phyloP scores from a whole-genome alignment of 1,140 invertebrate genomes.

The Anoplolepis gracilipes region DNA sequence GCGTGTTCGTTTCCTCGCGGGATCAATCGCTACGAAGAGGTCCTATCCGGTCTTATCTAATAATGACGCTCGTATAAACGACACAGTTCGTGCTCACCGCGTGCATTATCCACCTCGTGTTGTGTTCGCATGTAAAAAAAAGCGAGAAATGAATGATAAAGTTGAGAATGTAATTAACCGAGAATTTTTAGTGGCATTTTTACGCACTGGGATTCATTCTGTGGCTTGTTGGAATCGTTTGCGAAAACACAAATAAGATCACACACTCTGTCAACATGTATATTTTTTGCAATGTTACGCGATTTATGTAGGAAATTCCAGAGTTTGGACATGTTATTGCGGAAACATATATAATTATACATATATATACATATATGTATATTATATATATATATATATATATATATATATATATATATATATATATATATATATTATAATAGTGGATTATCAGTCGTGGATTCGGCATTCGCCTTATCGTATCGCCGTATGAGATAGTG shows the following conservation, averaged over 20 bases:
- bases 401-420: too few relatives aligned
- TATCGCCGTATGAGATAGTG: not conserved
- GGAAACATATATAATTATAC: constrained; percentile 2
- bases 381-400: too few relatives aligned
- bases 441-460: constrained; percentile 38
- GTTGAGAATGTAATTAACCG: too few relatives aligned
- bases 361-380: too few relatives aligned
- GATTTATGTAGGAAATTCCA: not conserved
- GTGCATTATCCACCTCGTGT: not conserved
- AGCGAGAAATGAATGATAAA: too few relatives aligned
- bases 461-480: constrained; percentile 6
- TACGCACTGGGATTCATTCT: too few relatives aligned
- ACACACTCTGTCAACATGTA: constrained; percentile 3
- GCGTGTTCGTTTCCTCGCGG: not conserved
- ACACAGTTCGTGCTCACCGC: not conserved
- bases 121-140: not conserved
- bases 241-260: not conserved
- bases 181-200: too few relatives aligned
- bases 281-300: not conserved
- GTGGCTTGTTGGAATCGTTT: not conserved
- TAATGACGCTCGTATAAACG: not conserved
- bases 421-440: constrained; percentile 29
- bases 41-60: not conserved
- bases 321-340: constrained; percentile 38
- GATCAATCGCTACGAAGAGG: not conserved